A percentile compares a stretch with the other conserved stretches of the same genome.
Evolutionary conservation across 1,140 invertebrate genomes (phyloP).

Genomic region (Diorhabda carinulata): DNA sequence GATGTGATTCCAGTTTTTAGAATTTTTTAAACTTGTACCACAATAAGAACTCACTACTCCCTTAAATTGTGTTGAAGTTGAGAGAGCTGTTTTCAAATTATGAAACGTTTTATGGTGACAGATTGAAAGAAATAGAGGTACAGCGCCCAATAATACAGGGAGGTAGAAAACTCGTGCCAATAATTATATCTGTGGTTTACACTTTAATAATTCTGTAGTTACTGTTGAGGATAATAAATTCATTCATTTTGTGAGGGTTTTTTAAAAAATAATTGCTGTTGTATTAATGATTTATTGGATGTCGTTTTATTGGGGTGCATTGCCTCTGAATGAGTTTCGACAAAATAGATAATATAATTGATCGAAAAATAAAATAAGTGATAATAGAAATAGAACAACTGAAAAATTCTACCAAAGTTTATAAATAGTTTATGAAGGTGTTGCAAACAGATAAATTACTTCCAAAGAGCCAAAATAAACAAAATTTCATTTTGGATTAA

Average conservation of each 20-base stretch:
- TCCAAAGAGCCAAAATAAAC: no score
- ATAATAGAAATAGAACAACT: not conserved
- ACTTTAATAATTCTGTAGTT: slow-evolving; percentile 4
- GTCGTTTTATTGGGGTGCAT: not conserved
- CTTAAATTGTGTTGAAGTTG: not conserved
- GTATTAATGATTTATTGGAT: slow-evolving; percentile 9
- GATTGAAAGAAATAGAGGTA: slow-evolving; percentile 3
- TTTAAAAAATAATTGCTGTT: slow-evolving; percentile 9
- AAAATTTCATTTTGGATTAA: no score
- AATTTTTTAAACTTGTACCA: slow-evolving; percentile 6
- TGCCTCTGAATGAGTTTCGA: not conserved
- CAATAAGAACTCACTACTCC: slow-evolving; percentile 5
- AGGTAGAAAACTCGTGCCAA: slow-evolving; percentile 9
- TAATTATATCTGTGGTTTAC: slow-evolving; percentile 9
- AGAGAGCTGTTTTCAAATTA: slow-evolving; percentile 4
- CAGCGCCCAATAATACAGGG: not conserved
- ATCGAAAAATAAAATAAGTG: no score
- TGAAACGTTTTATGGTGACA: slow-evolving; percentile 12
- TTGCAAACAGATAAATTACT: no score
- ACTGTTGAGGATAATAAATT: slow-evolving; percentile 14
- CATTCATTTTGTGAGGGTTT: not conserved
- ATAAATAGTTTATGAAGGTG: no score
- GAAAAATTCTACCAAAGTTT: no score
- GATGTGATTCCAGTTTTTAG: slow-evolving; percentile 15
- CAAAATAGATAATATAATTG: no score